Evolutionary conservation across 2,888 invertebrate species (phyloP).

Genomic region (Drosophila tanythrix): DNA sequence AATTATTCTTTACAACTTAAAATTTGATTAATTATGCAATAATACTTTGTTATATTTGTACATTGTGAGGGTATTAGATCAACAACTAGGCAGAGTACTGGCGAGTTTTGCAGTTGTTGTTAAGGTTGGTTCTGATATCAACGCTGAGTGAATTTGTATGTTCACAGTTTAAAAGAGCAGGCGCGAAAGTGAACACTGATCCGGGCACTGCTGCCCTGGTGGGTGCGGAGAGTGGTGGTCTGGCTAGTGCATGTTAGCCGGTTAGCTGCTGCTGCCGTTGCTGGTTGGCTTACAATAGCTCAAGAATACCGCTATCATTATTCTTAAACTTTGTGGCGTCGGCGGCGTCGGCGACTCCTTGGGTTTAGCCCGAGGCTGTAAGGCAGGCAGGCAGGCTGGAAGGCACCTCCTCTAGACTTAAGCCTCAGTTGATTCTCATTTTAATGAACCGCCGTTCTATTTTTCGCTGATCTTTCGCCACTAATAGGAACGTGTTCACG

Average conservation of each 20-base stretch:
- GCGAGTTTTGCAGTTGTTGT: conserved; percentile 42
- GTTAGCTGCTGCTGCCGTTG: conserved; percentile 35
- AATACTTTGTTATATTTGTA: background rate
- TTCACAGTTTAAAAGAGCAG: conserved; percentile 81
- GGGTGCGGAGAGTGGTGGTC: conserved; percentile 2
- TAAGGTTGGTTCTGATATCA: conserved; percentile 75
- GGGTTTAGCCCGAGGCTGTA: conserved; percentile 18
- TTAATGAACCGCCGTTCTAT: conserved; percentile 84
- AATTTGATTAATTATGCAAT: background rate
- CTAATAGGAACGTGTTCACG: conserved; percentile 82
- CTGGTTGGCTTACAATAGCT: conserved; percentile 77
- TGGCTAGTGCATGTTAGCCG: conserved; percentile 44
- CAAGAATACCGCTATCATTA: conserved; percentile 84
- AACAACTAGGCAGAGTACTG: background rate
- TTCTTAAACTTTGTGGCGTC: conserved; percentile 70
- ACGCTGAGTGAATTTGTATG: conserved; percentile 84
- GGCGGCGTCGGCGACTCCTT: conserved; percentile 52
- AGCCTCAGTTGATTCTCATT: conserved; percentile 74
- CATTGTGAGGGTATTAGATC: conserved; percentile 33
- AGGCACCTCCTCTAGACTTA: conserved; percentile 47
- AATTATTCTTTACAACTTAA: background rate
- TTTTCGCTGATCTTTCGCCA: conserved; percentile 83
- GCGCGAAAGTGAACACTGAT: conserved; percentile 79
- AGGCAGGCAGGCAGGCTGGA: conserved; percentile 20
- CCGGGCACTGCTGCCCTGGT: conserved; percentile 20